phyloP scores from a whole-genome alignment of 1,140 invertebrate genomes.

The Danaus plexippus region DNA sequence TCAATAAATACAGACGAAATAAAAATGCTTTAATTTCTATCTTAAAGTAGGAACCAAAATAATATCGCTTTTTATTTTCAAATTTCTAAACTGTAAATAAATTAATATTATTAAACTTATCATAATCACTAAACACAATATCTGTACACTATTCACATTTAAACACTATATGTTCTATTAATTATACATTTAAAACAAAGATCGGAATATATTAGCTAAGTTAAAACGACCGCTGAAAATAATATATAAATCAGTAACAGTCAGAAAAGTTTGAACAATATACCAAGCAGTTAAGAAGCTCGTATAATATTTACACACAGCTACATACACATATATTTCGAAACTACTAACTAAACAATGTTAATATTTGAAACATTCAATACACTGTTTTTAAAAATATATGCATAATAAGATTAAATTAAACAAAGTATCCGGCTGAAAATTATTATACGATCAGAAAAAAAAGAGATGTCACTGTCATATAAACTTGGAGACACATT shows the following conservation, averaged over 20 bases:
- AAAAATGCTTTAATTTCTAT: constrained; percentile 40
- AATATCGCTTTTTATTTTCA: constrained; percentile 25
- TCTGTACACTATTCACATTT: constrained; percentile 53
- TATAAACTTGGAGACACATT: neutral
- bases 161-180: constrained; percentile 35
- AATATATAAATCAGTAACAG: neutral
- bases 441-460: neutral
- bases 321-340: neutral
- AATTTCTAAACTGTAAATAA: constrained; percentile 47
- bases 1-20: constrained; percentile 52
- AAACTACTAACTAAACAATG: constrained; percentile 1
- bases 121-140: constrained; percentile 39
- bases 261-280: no score
- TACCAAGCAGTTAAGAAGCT: no score
- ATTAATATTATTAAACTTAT: constrained; percentile 52
- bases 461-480: constrained; percentile 9
- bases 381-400: no score
- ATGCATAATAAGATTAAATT: constrained; percentile 2
- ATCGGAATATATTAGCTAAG: constrained; percentile 19
- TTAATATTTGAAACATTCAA: neutral
- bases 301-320: no score
- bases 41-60: constrained; percentile 69
- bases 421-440: neutral
- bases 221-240: neutral
- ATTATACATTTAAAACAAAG: constrained; percentile 16